phyloP scores from a whole-genome alignment of 2,888 invertebrate species.

The Spialia ferax region DNA sequence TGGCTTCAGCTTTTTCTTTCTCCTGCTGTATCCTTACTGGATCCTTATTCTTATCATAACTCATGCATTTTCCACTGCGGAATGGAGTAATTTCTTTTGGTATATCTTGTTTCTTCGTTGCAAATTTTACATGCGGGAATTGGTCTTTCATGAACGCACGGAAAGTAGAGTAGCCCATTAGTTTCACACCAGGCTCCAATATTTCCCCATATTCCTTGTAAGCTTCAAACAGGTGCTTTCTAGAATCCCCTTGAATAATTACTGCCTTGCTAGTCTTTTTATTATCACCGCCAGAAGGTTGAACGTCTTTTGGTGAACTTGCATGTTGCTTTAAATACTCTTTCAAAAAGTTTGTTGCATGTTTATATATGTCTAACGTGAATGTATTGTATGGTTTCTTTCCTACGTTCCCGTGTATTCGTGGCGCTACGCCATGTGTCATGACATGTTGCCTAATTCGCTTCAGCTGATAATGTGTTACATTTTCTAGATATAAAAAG shows the following conservation, averaged over 20 bases:
- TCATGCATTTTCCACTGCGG: constrained; percentile 85
- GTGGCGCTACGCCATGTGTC: constrained; percentile 92
- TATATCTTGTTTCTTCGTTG: constrained; percentile 85
- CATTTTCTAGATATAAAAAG: constrained; percentile 92
- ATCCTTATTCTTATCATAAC: constrained; percentile 83
- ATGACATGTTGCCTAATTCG: constrained; percentile 92
- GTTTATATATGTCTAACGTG: constrained; percentile 92
- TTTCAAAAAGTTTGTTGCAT: constrained; percentile 92
- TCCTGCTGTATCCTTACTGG: constrained; percentile 81
- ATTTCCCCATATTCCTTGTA: constrained; percentile 91
- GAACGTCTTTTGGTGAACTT: constrained; percentile 82
- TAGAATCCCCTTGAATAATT: constrained; percentile 82
- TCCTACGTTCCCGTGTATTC: constrained; percentile 93
- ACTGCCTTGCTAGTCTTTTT: constrained; percentile 83
- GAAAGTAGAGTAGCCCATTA: constrained; percentile 94
- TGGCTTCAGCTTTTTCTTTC: constrained; percentile 81
- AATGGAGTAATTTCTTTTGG: constrained; percentile 82
- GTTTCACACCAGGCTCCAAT: constrained; percentile 89
- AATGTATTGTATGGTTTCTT: constrained; percentile 94
- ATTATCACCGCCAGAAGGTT: constrained; percentile 76
- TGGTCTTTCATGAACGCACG: constrained; percentile 93
- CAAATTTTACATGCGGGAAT: constrained; percentile 92
- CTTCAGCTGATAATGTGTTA: constrained; percentile 92
- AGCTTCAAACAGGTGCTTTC: constrained; percentile 91
- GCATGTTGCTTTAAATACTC: constrained; percentile 90